Evolutionary conservation across 2,113 vertebrate genomes (phyloP).

Genomic region (Hippocampus abdominalis): DNA sequence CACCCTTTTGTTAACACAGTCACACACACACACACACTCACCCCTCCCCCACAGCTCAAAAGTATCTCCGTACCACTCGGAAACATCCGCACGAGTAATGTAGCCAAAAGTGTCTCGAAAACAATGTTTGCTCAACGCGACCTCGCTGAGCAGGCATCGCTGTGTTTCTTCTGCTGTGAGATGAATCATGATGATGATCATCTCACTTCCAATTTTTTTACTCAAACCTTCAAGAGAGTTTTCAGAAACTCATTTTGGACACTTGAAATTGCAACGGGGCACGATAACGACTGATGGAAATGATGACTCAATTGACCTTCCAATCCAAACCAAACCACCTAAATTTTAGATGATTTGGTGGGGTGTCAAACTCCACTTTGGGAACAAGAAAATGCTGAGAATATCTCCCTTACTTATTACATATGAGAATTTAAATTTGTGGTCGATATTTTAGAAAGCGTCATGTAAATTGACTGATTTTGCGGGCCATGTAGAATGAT

Average conservation of each 20-base stretch:
- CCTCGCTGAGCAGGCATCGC: neutral
- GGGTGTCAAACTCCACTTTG: too few relatives aligned
- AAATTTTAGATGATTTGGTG: too few relatives aligned
- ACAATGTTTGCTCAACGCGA: neutral
- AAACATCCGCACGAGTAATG: neutral
- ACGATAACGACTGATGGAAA: too few relatives aligned
- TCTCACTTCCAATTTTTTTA: neutral
- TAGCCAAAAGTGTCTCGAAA: slow-evolving; percentile 1
- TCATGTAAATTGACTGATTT: too few relatives aligned
- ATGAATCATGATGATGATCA: neutral
- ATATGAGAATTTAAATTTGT: too few relatives aligned
- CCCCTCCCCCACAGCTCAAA: neutral
- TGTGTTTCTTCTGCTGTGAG: neutral
- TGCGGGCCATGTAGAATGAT: too few relatives aligned
- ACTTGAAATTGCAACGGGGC: neutral
- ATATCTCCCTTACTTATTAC: too few relatives aligned
- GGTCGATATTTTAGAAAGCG: too few relatives aligned
- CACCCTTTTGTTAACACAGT: slow-evolving; percentile 12
- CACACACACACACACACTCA: neutral
- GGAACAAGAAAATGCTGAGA: too few relatives aligned
- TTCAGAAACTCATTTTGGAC: neutral
- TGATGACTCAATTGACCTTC: too few relatives aligned
- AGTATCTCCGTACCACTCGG: slow-evolving; percentile 1
- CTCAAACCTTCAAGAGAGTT: neutral
- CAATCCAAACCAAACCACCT: too few relatives aligned